Evolutionary conservation across 2,113 vertebrate genomes (phyloP), one percentile per base, ranked within the genome.

Genomic region (Himantopus leucocephalus): DNA sequence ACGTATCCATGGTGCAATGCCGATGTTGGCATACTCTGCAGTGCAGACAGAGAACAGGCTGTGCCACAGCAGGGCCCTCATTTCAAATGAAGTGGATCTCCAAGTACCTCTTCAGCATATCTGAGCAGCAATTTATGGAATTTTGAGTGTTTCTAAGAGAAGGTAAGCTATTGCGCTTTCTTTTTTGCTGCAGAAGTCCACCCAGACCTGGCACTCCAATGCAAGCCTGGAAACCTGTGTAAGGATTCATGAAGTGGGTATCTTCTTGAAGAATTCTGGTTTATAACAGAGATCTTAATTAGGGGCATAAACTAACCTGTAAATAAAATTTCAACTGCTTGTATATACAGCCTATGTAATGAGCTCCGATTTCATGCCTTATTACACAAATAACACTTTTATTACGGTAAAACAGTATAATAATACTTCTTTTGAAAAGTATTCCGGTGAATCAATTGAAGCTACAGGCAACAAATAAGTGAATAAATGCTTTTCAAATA

Each of bases 331-430:
- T 85, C 52, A 82, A 41, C 35, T 10, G 12, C 14, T 43, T 60
- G 27, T 39, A 37, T 24, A 73, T 34, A 73, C 37, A 86, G 30
- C 10, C 39, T 50, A 20, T 50, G 27, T 89, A 92, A 79, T 66
- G 62, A 91, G 53, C 82, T 73, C 45, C 80, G 35, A 85, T 85
- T 91, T 86, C 50, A 88, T 70, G 84, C 67, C 80, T 88, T 89
- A 88, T 64, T 94, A 50, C 68, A 96, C 84, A 96, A 80, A 84
- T 62, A 92, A 58, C 14, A 47, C 43, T 70, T 87, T 60, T 76
- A 88, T 86, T 92, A 60, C 1, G 7, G 50, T 75, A 92, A 85
- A 95, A 73, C 23, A 77, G 24, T 73, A 70, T n/a, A 55, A 30
- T 82, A 72, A 18, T 52, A 59, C 14, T 81, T 83, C 24, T 67